Evolutionary conservation across 2,797 vertebrate genomes (phyloP), one percentile per base, ranked within the genome.

Genomic region (Falco berigora): DNA sequence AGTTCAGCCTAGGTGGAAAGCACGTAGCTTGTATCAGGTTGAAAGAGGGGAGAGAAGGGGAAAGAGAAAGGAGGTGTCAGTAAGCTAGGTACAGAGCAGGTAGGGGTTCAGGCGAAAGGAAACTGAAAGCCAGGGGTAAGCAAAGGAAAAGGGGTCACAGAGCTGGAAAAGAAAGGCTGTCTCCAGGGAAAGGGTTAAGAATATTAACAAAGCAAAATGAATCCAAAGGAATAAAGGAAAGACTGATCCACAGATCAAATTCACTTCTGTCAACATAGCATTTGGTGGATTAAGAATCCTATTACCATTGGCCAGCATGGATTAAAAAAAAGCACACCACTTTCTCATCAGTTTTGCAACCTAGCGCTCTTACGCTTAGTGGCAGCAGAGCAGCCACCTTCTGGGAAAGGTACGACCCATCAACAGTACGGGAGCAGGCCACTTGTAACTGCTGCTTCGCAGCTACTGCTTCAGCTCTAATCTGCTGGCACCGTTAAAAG

Each of bases 1-100:
- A 34, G 52, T 71, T 73, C 6, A 58, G 81, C 74, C 67, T 53
- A 36, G 42, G 32, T 94, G 72, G 53, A 62, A 94, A 96, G 86
- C 4, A 14, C 23, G 21, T 16, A 55, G 36, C 21, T 75, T 4
- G 1, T 25, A 62, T 74, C n/a, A 50, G 27, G 8, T 42, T 79
- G 78, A 63, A 69, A 75, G 64, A 76, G 6, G 18, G 30, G 32
- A 64, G 32, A 75, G 44, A 38, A 56, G 27, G n/a, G 32, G 20
- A 80, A 38, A 61, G 40, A 56, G 36, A 56, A 73, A 66, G 40
- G 28, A 52, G 16, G 18, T 34, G 11, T 25, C 77, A 62, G 32
- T 83, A 87, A 84, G 71, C 50, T 36, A n/a, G 18, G 46, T 18
- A 30, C 27, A 67, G 32, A 88, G 46, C 32, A 47, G 20, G 32